phyloP scores from a whole-genome alignment of 37 sponge, comb jelly and placozoan genomes.

The Geodia barretti region DNA sequence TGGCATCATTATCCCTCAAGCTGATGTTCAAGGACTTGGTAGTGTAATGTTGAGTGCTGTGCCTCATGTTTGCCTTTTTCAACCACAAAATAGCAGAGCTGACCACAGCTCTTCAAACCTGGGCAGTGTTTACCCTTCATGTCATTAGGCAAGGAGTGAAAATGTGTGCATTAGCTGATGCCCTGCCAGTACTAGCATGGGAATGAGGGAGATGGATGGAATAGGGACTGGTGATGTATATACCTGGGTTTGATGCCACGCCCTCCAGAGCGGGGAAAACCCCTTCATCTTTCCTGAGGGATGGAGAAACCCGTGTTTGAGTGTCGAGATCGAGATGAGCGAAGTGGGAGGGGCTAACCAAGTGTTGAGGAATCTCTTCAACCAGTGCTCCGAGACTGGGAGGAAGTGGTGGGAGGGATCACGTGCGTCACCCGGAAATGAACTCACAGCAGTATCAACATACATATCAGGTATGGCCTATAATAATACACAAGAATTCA shows the following conservation, averaged over 20 bases:
- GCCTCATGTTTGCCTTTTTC: too few species aligned
- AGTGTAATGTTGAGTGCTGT: too few species aligned
- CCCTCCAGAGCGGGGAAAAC: not conserved
- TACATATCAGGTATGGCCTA: not conserved
- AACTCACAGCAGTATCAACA: not conserved
- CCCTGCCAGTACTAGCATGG: too few species aligned
- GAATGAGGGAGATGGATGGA: too few species aligned
- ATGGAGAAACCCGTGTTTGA: not conserved
- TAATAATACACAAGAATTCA: not conserved
- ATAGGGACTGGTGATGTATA: too few species aligned
- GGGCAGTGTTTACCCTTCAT: too few species aligned
- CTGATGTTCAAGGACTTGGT: too few species aligned
- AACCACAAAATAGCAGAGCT: too few species aligned
- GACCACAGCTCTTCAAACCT: too few species aligned
- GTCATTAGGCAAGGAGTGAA: too few species aligned
- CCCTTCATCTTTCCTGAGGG: conserved; percentile 10
- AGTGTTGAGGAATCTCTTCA: conserved; percentile 31
- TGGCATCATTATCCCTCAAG: too few species aligned
- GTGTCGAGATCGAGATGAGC: not conserved
- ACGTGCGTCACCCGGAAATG: not conserved
- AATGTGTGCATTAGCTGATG: too few species aligned
- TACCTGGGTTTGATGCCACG: not conserved
- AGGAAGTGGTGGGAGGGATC: conserved; percentile 8
- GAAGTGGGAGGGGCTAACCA: conserved; percentile 15
- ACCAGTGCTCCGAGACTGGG: conserved; percentile 1